phyloP scores from a whole-genome alignment of 2,888 invertebrate species.

The Ethmia dodecea region DNA sequence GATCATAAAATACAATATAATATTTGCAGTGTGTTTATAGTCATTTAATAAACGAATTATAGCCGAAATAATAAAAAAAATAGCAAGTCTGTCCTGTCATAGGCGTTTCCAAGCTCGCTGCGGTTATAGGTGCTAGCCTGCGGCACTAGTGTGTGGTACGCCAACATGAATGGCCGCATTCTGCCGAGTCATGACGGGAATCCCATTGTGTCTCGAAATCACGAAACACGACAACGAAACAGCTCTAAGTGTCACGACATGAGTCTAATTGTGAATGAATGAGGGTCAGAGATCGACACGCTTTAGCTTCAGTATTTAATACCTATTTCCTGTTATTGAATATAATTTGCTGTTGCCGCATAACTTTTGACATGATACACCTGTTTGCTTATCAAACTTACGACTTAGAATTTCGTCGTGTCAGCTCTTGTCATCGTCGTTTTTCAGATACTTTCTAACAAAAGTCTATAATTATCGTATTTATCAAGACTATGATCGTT shows the following conservation, averaged over 20 bases:
- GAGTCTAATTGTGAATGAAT: slow-evolving; percentile 73
- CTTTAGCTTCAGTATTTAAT: slow-evolving; percentile 40
- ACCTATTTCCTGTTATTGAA: slow-evolving; percentile 56
- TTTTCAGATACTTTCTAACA: neutral
- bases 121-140: no score
- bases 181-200: slow-evolving; percentile 65
- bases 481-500: slow-evolving; percentile 18
- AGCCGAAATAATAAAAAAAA: no score
- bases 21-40: no score
- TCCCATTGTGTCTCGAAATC: slow-evolving; percentile 69
- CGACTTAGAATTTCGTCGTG: no score
- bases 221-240: slow-evolving; percentile 52
- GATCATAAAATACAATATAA: no score
- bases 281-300: slow-evolving; percentile 66
- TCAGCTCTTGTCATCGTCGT: slow-evolving; percentile 1
- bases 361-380: slow-evolving; percentile 12
- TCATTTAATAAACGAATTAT: no score
- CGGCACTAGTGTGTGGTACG: slow-evolving; percentile 2
- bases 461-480: slow-evolving; percentile 26
- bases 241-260: slow-evolving; percentile 49
- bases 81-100: no score
- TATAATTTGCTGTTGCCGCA: slow-evolving; percentile 27
- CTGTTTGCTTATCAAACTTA: slow-evolving; percentile 19
- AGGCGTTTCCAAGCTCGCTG: no score
- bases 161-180: slow-evolving; percentile 64